Conservation (phyloP, 2,797 vertebrate genomes). For the Danionella dracula region DNA sequence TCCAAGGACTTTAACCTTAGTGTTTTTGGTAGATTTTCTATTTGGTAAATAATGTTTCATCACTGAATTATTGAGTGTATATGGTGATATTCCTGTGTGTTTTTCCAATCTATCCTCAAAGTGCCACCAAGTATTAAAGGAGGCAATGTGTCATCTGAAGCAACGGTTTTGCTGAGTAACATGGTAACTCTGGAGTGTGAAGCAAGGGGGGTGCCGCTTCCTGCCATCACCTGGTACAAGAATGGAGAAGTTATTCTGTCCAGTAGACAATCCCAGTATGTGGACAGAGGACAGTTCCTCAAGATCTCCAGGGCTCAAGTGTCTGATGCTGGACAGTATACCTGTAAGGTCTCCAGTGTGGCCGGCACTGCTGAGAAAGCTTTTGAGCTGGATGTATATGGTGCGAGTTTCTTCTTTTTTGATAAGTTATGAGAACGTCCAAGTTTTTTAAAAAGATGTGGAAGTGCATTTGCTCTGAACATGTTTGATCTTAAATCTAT, state of each 20-base stretch:
- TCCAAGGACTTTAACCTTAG: slow-evolving; percentile 81
- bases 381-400: slow-evolving; percentile 81
- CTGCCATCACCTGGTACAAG: slow-evolving; percentile 84
- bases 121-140: slow-evolving; percentile 91
- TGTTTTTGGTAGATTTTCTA: slow-evolving; percentile 69
- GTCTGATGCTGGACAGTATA: slow-evolving; percentile 79
- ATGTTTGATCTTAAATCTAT: no score
- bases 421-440: not conserved
- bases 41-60: not conserved
- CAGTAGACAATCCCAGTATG: slow-evolving; percentile 73
- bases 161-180: slow-evolving; percentile 75
- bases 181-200: slow-evolving; percentile 86
- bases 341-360: slow-evolving; percentile 75
- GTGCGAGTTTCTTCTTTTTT: slow-evolving; percentile 62
- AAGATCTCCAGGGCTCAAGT: slow-evolving; percentile 79
- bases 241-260: slow-evolving; percentile 71
- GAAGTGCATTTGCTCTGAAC: no score
- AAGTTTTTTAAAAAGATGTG: no score
- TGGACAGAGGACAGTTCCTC: slow-evolving; percentile 83
- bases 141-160: slow-evolving; percentile 77
- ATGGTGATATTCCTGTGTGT: not conserved
- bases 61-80: not conserved
- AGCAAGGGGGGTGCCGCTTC: slow-evolving; percentile 79
- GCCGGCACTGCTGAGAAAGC: slow-evolving; percentile 80
- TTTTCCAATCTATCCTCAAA: slow-evolving; percentile 38